Evolutionary conservation across 2,888 invertebrate genomes (phyloP), one percentile per base, ranked within the genome.

Genomic region (Linnaemya vulpina): DNA sequence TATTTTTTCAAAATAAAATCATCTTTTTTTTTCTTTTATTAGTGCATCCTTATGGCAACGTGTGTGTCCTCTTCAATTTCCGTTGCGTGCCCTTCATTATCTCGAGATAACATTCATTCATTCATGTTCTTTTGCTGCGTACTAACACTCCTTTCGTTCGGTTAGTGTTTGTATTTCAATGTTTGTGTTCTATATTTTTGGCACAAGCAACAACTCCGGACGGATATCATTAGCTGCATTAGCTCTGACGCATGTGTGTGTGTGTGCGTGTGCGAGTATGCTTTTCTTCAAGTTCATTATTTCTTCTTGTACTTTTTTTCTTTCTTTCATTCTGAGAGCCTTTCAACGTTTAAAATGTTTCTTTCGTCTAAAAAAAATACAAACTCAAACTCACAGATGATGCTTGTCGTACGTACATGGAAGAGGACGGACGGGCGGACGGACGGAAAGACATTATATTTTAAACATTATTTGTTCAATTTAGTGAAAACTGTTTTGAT

Each of bases 181-280:
- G 62, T 58, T 22, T 78, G 46, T 73, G 35, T 30, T 40, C 11
- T 40, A 46, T 43, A 60, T 75, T 73, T 65, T 86, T 83, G 83
- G 76, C 83, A 83, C 70, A 83, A 80, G 78, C 65, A 84, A 40
- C 71, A 60, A 77, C 67, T 83, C 77, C 83, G 87, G 82, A 86
- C 87, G 87, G 86, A 86, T 87, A 83, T 87, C 85, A 87, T 87
- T 87, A 87, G 87, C 77, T 83, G 86, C 83, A 87, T 86, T 87
- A 83, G 83, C 85, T 78, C 46, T 85, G 79, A 67, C 84, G 79
- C 79, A 76, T 82, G 63, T 55, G 68, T 73, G 60, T 43, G 17
- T 67, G n/a, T 73, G 2, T 30, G n/a, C 84, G 63, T 55, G 68
- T 73, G 60, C 35, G 17, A 63, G n/a, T 73, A 3, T 30, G 11